These are phyloP conservation scores for Calidris pygmaea DNA, from an alignment of 2,113 vertebrate genomes.

Conservation along the genomic window DNA sequence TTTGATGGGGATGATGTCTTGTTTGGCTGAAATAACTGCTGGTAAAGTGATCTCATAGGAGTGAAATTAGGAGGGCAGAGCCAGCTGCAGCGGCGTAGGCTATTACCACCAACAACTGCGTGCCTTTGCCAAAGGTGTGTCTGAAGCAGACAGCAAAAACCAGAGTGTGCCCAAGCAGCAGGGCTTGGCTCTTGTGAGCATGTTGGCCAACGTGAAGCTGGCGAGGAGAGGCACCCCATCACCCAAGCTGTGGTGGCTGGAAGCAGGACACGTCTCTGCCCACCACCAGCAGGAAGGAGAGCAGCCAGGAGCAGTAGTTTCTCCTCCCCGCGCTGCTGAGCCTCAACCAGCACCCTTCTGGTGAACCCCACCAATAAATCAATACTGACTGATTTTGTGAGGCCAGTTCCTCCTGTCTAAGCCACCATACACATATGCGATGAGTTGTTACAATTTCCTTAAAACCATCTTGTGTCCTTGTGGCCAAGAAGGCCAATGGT, in stretches of 20 bases:
- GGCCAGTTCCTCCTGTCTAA: neutral
- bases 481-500: neutral
- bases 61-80: neutral
- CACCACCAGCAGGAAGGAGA: neutral
- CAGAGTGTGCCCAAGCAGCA: neutral
- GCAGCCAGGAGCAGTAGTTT: neutral
- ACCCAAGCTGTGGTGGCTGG: neutral
- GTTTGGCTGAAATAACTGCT: neutral
- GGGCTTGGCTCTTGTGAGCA: neutral
- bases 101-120: neutral
- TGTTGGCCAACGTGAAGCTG: accelerated
- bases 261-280: neutral
- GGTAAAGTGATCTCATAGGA: neutral
- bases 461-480: neutral
- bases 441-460: neutral
- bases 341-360: neutral
- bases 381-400: neutral
- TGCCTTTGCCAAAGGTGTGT: neutral
- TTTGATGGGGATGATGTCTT: neutral
- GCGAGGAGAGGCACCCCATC: neutral
- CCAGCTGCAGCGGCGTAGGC: neutral
- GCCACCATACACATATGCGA: too few species aligned
- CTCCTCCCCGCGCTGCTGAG: neutral
- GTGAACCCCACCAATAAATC: neutral
- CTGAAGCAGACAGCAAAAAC: neutral